Evolutionary conservation across 1,140 invertebrate species (phyloP), one percentile per base, ranked within the genome.

Genomic region (Caerostris extrusa): DNA sequence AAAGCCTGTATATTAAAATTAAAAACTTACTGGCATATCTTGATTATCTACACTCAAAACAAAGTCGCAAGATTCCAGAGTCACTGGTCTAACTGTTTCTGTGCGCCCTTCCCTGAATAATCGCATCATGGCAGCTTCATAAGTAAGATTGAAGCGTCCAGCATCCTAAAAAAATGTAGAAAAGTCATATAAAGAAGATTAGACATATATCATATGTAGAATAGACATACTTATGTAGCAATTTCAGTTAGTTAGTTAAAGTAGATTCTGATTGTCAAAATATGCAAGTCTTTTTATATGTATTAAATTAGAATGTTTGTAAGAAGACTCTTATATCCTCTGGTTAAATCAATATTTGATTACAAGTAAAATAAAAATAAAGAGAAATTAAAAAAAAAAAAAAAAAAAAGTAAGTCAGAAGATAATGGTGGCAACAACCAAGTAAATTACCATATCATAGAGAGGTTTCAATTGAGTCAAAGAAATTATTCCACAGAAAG

Each of bases 101-200:
- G 99, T 99, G 94, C 99, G 97, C 2, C 99, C 99, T 97, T 99
- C 99, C 92, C 98, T 97, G 96, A 97, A 99, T 60, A 99, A 96
- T 94, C 99, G 97, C 0, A 99, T 99, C 99, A 99, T 99, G 10
- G 98, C 99, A 0, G 99, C 99, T 96, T 99, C 99, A 96, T 99
- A 99, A 0, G 99, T 99, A 81, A 99, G 96, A 96, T 97, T 98
- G 96, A 99, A 99, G 95, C 98, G 98, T 3, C 98, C 97, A 95
- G 98, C 97, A 96, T 99, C 98, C 96, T 85, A 57, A 69, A 3
- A 60, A 34, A 60, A 58, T 85, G 12, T 5, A 12, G n/a, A 12
- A 67, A 14, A 67, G 12, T 14, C n/a, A 34, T 34, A 34, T 34
- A 34, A 34, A 34, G 2, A 34, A 34, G 34, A 34, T 34, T 34